Conservation (phyloP, 2,888 invertebrate genomes). For the Drosophila falleni region DNA sequence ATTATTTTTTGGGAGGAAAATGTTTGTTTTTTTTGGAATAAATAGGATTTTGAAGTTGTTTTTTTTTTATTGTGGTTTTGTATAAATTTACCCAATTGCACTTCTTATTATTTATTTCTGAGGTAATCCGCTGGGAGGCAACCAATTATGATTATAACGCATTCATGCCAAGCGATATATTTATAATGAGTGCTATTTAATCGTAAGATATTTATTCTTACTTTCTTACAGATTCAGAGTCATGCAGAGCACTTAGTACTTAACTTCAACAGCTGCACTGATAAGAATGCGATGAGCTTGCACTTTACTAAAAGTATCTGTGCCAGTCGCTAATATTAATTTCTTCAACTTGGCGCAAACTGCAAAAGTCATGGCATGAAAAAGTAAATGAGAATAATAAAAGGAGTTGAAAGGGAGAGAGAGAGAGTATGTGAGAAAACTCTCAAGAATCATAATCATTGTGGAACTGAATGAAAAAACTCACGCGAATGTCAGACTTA, state of each 20-base stretch:
- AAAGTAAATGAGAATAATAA: neutral
- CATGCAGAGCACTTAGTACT: slow-evolving; percentile 65
- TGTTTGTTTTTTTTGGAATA: no score
- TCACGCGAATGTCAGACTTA: slow-evolving; percentile 71
- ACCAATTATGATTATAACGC: slow-evolving; percentile 13
- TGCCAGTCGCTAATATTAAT: slow-evolving; percentile 62
- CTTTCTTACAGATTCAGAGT: slow-evolving; percentile 41
- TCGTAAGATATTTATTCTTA: slow-evolving; percentile 37
- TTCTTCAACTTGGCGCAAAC: slow-evolving; percentile 65
- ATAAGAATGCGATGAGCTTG: slow-evolving; percentile 71
- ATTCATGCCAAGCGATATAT: slow-evolving; percentile 7
- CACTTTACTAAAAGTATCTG: slow-evolving; percentile 57
- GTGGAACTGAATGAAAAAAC: slow-evolving; percentile 27
- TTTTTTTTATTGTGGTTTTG: no score
- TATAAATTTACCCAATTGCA: no score
- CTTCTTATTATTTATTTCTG: neutral
- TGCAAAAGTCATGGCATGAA: slow-evolving; percentile 71
- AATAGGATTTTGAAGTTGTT: no score
- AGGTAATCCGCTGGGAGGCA: neutral
- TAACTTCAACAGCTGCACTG: slow-evolving; percentile 61
- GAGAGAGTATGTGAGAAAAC: slow-evolving; percentile 11
- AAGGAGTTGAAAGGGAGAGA: neutral
- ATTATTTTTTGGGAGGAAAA: no score
- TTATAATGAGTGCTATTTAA: slow-evolving; percentile 33
- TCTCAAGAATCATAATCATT: slow-evolving; percentile 72